Conservation (phyloP, 92 coral and sea anemone species). For the Metridium senile region DNA sequence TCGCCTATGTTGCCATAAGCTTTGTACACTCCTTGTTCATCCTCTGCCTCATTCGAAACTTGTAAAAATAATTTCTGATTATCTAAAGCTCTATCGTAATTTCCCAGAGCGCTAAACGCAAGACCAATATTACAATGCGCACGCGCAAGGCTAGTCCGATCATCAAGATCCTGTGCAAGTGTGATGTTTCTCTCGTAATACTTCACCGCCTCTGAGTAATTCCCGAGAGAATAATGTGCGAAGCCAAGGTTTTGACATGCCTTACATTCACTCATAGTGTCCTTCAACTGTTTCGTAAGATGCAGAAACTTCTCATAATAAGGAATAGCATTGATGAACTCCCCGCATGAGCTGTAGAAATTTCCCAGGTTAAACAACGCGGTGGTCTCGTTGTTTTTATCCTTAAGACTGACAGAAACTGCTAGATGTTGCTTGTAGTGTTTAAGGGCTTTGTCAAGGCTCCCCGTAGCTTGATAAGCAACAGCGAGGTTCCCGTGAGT, state of each 20-base stretch:
- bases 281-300: slow-evolving; percentile 63
- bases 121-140: slow-evolving; percentile 93
- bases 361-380: slow-evolving; percentile 93
- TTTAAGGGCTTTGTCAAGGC: slow-evolving; percentile 84
- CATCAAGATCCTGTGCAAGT: slow-evolving; percentile 79
- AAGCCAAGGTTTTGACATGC: slow-evolving; percentile 97
- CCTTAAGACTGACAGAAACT: slow-evolving; percentile 81
- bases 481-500: slow-evolving; percentile 99
- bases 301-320: slow-evolving; percentile 84
- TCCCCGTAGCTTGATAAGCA: slow-evolving; percentile 95
- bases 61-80: slow-evolving; percentile 77
- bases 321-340: slow-evolving; percentile 80
- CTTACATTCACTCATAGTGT: slow-evolving; percentile 82
- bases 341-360: slow-evolving; percentile 94
- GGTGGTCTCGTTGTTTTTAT: slow-evolving; percentile 81
- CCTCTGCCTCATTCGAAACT: slow-evolving; percentile 74
- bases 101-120: slow-evolving; percentile 83
- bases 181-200: slow-evolving; percentile 86
- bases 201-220: slow-evolving; percentile 78
- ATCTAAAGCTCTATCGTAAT: slow-evolving; percentile 77
- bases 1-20: slow-evolving; percentile 97
- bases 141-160: slow-evolving; percentile 80
- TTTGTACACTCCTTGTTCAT: slow-evolving; percentile 71
- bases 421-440: slow-evolving; percentile 94
- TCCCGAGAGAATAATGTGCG: slow-evolving; percentile 92